phyloP scores from a whole-genome alignment of 2,888 invertebrate genomes.

The Scaptomyza parva region DNA sequence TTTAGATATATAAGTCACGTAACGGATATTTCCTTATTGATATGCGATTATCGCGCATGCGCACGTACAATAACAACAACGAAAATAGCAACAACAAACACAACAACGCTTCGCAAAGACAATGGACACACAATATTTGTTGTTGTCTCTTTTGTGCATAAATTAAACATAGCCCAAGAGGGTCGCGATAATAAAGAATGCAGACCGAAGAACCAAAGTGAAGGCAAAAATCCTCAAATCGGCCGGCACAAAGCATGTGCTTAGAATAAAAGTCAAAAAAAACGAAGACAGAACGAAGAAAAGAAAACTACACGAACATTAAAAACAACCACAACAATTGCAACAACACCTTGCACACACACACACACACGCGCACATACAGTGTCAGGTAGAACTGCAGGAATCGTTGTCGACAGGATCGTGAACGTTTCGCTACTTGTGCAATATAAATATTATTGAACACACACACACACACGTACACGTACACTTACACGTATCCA shows the following conservation, averaged over 20 bases:
- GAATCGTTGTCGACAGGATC: slow-evolving; percentile 49
- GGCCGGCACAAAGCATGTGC: slow-evolving; percentile 62
- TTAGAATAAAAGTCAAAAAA: slow-evolving; percentile 70
- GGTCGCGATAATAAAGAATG: slow-evolving; percentile 73
- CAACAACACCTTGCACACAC: slow-evolving; percentile 41
- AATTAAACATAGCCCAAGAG: slow-evolving; percentile 63
- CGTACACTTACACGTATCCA: slow-evolving; percentile 3
- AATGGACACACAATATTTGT: slow-evolving; percentile 58
- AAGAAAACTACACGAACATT: slow-evolving; percentile 28
- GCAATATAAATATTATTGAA: slow-evolving; percentile 54
- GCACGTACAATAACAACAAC: slow-evolving; percentile 65
- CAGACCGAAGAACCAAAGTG: no score
- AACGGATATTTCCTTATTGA: slow-evolving; percentile 84
- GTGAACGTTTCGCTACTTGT: slow-evolving; percentile 49
- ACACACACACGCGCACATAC: neutral
- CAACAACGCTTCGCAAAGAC: slow-evolving; percentile 56
- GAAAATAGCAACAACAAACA: slow-evolving; percentile 24
- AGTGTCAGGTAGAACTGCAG: slow-evolving; percentile 45
- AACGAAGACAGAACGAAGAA: no score
- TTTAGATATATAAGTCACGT: slow-evolving; percentile 83
- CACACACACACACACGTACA: slow-evolving; percentile 13
- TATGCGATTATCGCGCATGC: slow-evolving; percentile 83
- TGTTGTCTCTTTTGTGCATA: slow-evolving; percentile 62
- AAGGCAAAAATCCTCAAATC: slow-evolving; percentile 32
- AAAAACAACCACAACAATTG: slow-evolving; percentile 44